Base-by-base conservation (phyloP, 2,888 invertebrate genomes). In the Coenonympha glycerion region DNA sequence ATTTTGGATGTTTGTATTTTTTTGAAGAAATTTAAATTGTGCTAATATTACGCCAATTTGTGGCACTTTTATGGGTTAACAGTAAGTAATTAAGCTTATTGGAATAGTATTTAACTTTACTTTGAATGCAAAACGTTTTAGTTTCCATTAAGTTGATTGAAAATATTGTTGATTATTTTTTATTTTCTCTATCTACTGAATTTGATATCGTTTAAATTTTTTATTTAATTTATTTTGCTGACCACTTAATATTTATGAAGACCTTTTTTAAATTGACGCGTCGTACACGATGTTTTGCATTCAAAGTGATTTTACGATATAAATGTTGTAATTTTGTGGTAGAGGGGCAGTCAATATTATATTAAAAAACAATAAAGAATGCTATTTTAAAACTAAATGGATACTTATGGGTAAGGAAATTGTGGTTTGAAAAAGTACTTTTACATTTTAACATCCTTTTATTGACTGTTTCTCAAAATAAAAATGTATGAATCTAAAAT, bases 1-100 rank as follows among this genome's bases (percentile, higher is more conserved):
- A 64, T 63, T 46, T 59, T 55, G 45, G 39, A 36, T 40, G 37
- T 50, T 41, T 37, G 45, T 48, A 47, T 49, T 52, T 57, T 44
- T 52, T n/a, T n/a, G n/a, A 48, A 54, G 31, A 44, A 36, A 3
- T 34, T 33, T 31, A 40, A 31, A 28, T 34, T 44, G 44, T 44
- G 45, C 45, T 34, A 24, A 31, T 33, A 19, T 44, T 2, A 34
- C 16, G 50, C 40, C 45, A 36, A 37, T 47, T 39, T 45, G 26
- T 44, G 30, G 42, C 31, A 39, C 8, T 22, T 36, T 37, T 45
- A 39, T 49, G 53, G 45, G 36, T 44, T 51, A 47, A 47, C 26
- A 47, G 28, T 52, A 51, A 53, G 53, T 53, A 36, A 9, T 30
- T 30, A 31, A 47, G 54, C 50, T 50, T 54, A 24, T 48, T 34